Evolutionary conservation across 2,113 vertebrate genomes (phyloP).

Genomic region (Rhegmatorhina hoffmannsi): DNA sequence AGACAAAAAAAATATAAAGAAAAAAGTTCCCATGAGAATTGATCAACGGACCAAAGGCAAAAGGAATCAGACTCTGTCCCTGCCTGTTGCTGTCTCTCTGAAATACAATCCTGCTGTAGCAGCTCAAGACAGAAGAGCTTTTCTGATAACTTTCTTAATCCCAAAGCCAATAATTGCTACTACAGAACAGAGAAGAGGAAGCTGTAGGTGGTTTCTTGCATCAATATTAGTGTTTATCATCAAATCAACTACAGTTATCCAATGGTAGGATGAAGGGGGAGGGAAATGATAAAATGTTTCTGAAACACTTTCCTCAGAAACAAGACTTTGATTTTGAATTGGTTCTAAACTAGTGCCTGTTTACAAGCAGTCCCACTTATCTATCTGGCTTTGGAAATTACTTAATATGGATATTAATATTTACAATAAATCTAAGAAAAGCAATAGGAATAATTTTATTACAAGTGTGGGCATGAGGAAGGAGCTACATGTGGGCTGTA

Average conservation of each 20-base stretch:
- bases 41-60: not conserved
- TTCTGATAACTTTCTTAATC: constrained; percentile 7
- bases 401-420: not conserved
- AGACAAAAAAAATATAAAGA: not conserved
- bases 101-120: not conserved
- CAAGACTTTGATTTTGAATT: constrained; percentile 14
- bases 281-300: not conserved
- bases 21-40: not conserved
- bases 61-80: not conserved
- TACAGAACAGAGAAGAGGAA: not conserved
- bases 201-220: not conserved
- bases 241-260: not conserved
- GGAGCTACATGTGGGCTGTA: not conserved
- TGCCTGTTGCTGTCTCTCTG: not conserved
- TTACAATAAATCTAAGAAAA: not conserved
- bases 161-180: not conserved
- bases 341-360: not conserved
- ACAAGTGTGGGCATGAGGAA: not conserved
- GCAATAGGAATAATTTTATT: not conserved
- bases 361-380: not conserved
- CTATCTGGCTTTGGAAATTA: not conserved
- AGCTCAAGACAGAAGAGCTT: not conserved
- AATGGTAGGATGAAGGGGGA: not conserved
- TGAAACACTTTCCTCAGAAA: constrained; percentile 27
- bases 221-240: not conserved